Base-by-base conservation (phyloP, 35 echinoderm and acorn worm genomes). In the Amphiura filiformis region DNA sequence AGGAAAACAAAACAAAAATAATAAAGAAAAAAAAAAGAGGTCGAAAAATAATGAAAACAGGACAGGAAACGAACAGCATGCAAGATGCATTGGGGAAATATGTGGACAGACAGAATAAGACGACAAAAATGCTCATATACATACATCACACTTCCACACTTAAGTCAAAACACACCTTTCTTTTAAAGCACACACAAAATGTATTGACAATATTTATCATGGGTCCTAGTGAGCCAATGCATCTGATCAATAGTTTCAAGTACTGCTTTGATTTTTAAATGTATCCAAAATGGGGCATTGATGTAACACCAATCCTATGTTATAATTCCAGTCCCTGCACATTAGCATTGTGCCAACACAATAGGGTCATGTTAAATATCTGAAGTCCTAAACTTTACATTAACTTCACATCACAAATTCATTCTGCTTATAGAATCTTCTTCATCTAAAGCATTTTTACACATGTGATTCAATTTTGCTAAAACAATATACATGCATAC, bases 1-100 rank as follows among this genome's bases (percentile, higher is more conserved):
- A 85, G 52, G 52, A 64, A 85, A 85, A 64, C 33, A 85, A 65
- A 85, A 32, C 47, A 64, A 82, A 82, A 82, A 37, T 1, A 82
- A 32, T 23, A 20, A 0, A 15, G n/a, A 33, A 34, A 84, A 5
- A 65, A 26, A 75, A 4, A 70, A 47, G 52, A n/a, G n/a, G n/a
- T n/a, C 81, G 56, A 41, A 39, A 12, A 61, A 65, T 9, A 33
- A 5, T 34, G 33, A 20, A 30, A 23, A 85, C 56, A 75, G 64
- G 35, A 84, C 83, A 35, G 47, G 35, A 33, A 61, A 33, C 0
- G 33, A n/a, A 70, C 28, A 70, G 26, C 61, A 70, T 70, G 61
- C 61, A 70, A n/a, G 61, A 70, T 70, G 61, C 28, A 70, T 70
- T 70, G 3, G 2, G 61, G 61, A 4, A 70, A 26, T 13, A 26